Conservation (phyloP, 2,888 invertebrate species). For the Volucella inflata region DNA sequence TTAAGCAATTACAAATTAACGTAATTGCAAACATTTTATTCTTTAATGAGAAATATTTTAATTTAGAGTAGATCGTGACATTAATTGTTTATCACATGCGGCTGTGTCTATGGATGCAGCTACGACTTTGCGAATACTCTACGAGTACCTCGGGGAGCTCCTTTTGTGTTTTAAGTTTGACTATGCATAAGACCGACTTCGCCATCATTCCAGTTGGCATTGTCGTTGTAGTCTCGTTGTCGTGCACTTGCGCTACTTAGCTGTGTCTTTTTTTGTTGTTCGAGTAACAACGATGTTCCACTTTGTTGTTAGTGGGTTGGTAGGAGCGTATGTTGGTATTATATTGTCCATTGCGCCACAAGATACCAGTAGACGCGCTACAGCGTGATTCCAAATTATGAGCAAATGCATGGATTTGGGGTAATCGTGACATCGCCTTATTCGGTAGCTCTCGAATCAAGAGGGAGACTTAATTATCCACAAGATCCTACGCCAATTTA, state of each 20-base stretch:
- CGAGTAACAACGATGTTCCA: conserved; percentile 44
- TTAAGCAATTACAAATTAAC: conserved; percentile 82
- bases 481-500: conserved; percentile 51
- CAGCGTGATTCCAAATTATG: conserved; percentile 66
- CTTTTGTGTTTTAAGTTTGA: conserved; percentile 38
- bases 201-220: not conserved
- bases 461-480: conserved; percentile 69
- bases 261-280: conserved; percentile 57
- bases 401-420: conserved; percentile 75
- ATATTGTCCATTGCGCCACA: conserved; percentile 66
- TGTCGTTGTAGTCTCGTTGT: conserved; percentile 4
- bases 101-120: conserved; percentile 1
- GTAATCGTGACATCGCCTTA: conserved; percentile 75
- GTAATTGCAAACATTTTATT: conserved; percentile 81
- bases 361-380: conserved; percentile 35
- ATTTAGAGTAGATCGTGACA: conserved; percentile 81
- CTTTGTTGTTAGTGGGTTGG: conserved; percentile 14
- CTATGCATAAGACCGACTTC: conserved; percentile 43
- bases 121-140: not conserved
- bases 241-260: conserved; percentile 70
- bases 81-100: conserved; percentile 79
- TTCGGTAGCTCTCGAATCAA: conserved; percentile 67
- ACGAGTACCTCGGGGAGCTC: conserved; percentile 9
- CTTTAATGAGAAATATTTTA: conserved; percentile 81
- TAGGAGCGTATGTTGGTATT: conserved; percentile 40